A percentile compares a stretch with the other conserved stretches of the same genome.
These are phyloP conservation scores for Drosophila neonasuta DNA, from an alignment of 2,888 invertebrate genomes.

Conservation along the genomic window DNA sequence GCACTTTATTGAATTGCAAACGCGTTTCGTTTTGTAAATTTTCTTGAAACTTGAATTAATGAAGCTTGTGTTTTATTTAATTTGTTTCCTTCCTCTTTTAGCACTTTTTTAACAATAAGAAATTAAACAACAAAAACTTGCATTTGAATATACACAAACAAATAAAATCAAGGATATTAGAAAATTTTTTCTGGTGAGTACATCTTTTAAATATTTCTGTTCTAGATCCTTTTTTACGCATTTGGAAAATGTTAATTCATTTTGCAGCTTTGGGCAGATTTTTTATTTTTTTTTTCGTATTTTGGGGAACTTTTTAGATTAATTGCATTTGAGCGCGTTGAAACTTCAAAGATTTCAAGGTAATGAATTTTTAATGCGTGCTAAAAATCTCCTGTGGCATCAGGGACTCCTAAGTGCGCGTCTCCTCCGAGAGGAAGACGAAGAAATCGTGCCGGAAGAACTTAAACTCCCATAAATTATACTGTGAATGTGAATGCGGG, in stretches of 20 bases:
- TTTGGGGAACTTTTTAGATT: not conserved
- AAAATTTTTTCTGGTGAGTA: slow-evolving; percentile 20
- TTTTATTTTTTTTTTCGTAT: not conserved
- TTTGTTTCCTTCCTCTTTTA: slow-evolving; percentile 21
- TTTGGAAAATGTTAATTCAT: not conserved
- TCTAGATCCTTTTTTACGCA: not conserved
- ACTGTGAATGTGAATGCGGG: slow-evolving; percentile 35
- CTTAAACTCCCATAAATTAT: slow-evolving; percentile 57
- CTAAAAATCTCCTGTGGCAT: slow-evolving; percentile 31
- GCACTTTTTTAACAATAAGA: slow-evolving; percentile 3
- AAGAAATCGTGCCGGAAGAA: slow-evolving; percentile 29
- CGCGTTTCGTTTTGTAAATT: slow-evolving; percentile 11
- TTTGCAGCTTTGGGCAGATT: not conserved
- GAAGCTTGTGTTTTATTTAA: slow-evolving; percentile 25
- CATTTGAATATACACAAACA: slow-evolving; percentile 15
- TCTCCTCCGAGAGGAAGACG: slow-evolving; percentile 13
- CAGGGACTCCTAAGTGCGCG: slow-evolving; percentile 32
- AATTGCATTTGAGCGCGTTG: slow-evolving; percentile 34
- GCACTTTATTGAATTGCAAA: slow-evolving; percentile 10
- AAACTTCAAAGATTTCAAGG: slow-evolving; percentile 31
- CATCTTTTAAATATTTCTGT: not conserved
- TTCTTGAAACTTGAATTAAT: slow-evolving; percentile 22
- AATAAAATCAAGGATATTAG: not conserved
- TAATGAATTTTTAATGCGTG: slow-evolving; percentile 63
- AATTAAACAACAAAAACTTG: slow-evolving; percentile 22